These are phyloP conservation scores for Cistogaster globosa DNA, from an alignment of 2,888 invertebrate species.

Conservation along the genomic window DNA sequence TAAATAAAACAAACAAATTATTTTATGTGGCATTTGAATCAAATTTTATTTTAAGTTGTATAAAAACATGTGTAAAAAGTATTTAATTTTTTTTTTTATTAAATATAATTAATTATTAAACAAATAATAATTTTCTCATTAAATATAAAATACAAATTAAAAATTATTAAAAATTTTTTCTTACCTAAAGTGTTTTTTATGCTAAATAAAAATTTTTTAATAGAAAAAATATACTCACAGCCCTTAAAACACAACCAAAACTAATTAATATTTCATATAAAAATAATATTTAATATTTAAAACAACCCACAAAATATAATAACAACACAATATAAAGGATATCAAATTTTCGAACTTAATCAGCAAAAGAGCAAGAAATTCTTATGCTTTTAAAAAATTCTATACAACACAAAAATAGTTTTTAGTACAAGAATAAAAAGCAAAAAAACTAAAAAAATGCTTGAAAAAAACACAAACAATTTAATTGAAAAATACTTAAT, in stretches of 20 bases:
- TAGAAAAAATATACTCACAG: slow-evolving; percentile 12
- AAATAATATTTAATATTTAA: slow-evolving; percentile 31
- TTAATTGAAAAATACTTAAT: neutral
- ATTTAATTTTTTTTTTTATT: slow-evolving; percentile 21
- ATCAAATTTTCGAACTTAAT: slow-evolving; percentile 15
- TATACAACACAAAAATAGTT: slow-evolving; percentile 4
- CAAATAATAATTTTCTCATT: no score
- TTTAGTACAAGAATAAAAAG: neutral
- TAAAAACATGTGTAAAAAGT: slow-evolving; percentile 49
- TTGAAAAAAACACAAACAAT: slow-evolving; percentile 1
- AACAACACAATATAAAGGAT: slow-evolving; percentile 4
- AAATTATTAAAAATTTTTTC: neutral
- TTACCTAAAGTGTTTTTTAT: slow-evolving; percentile 23
- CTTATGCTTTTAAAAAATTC: slow-evolving; percentile 16
- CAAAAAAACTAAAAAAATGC: neutral
- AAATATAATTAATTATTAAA: no score
- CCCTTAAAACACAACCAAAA: slow-evolving; percentile 15
- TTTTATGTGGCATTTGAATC: slow-evolving; percentile 41
- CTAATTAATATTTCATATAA: neutral
- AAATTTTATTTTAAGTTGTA: slow-evolving; percentile 42
- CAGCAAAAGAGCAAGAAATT: neutral
- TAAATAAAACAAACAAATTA: slow-evolving; percentile 16
- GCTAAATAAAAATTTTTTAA: slow-evolving; percentile 16
- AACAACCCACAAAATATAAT: neutral
- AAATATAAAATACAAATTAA: neutral